phyloP scores from a whole-genome alignment of 2,113 vertebrate species.

The Megaptera novaeangliae region DNA sequence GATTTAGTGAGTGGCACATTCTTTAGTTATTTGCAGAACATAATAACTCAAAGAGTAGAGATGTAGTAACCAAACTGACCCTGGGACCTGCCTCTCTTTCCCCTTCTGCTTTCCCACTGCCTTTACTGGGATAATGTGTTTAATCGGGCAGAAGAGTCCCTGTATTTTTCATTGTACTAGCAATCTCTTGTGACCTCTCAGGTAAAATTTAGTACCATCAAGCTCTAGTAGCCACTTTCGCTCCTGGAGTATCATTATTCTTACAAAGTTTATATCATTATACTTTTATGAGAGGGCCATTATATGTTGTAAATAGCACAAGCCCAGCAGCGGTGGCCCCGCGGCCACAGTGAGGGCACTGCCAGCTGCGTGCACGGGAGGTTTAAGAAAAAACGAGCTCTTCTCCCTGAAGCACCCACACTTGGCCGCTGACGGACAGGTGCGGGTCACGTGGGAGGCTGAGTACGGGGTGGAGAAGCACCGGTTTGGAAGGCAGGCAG shows the following conservation, averaged over 20 bases:
- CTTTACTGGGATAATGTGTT: neutral
- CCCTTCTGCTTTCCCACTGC: neutral
- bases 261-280: conserved; percentile 31
- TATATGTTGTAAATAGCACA: neutral
- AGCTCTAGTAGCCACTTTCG: neutral
- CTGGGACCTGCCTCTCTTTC: neutral
- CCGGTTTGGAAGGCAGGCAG: neutral
- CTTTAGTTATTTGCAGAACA: neutral
- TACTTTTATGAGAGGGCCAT: neutral
- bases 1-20: neutral
- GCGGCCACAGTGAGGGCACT: neutral
- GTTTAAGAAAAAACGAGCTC: neutral
- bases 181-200: neutral
- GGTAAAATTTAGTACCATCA: conserved; percentile 12
- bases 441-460: neutral
- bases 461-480: no score
- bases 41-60: neutral
- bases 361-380: neutral
- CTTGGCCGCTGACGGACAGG: neutral
- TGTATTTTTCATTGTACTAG: neutral
- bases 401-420: neutral
- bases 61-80: neutral
- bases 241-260: conserved; percentile 9
- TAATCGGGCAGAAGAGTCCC: neutral
- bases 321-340: neutral